Evolutionary conservation across 2,888 invertebrate species (phyloP), one percentile per base, ranked within the genome.

Genomic region (Octonoba sinensis): DNA sequence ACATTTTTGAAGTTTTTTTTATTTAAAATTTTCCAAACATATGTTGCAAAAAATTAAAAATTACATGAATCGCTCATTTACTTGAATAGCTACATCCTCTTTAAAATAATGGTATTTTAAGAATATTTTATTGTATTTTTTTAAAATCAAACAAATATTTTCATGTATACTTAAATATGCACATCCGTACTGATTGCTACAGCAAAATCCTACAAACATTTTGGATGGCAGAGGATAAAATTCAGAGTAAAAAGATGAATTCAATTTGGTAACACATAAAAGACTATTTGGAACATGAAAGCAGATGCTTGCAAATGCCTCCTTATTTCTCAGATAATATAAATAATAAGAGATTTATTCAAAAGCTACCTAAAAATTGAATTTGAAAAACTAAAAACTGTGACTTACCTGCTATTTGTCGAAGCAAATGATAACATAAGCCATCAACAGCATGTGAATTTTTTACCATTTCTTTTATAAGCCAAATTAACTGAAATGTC

Each of bases 391-490:
- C 15, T 24, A 11, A 0, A 6, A 20, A 22, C 1, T 22, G 16
- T 11, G 2, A 15, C 44, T n/a, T 75, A 89, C 89, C 97, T 77
- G 97, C 96, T 56, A 97, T 96, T 89, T 97, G 96, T 84, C 97
- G 91, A 91, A 98, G 92, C 84, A 97, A 90, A 89, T 94, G 95
- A 93, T 95, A 95, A 88, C 96, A 95, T 56, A 97, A 92, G 88
- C 92, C 94, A 88, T 98, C 97, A 75, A 96, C 93, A 87, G 93
- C 94, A 79, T 92, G 95, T 86, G 93, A 93, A 89, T 95, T 96
- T 87, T 94, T 93, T 86, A 98, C 95, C 92, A 97, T 92, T 90
- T 97, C 97, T 85, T 94, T 93, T 18, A 96, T 90, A 73, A 98
- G 90, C 97, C 97, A 98, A 86, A 97, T 89, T 75, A 97, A 89